Evolutionary conservation across 2,113 vertebrate species (phyloP), one percentile per base, ranked within the genome.

Genomic region (Anoura caudifer): DNA sequence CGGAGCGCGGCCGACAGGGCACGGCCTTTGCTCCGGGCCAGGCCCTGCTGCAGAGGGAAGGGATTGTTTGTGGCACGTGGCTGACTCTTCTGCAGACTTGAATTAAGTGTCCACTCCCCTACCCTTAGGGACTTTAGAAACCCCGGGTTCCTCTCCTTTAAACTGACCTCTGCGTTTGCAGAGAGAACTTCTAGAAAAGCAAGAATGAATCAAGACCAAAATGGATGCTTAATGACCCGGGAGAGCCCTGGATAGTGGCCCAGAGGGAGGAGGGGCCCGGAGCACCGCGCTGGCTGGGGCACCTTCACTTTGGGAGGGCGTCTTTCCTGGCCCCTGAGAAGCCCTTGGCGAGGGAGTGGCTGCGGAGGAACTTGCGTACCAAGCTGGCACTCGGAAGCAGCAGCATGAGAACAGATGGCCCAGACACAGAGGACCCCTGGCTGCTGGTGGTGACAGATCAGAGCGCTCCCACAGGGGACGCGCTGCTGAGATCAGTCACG

Each of bases 11-110:
- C 41, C 1, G 3, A 6, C 16, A 15, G 59, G 26, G 81, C 8
- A 19, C 0, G 63, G 70, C 43, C 83, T 93, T 6, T n/a, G 28
- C 82, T 20, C 1, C 1, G 56, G 20, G 38, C 88, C 50, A 0
- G 19, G 79, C 12, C 36, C 41, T 26, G 19, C 16, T 2, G 15
- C 70, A 19, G 2, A 47, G 0, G 7, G 15, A 45, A 16, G 36
- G 38, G 3, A 17, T 17, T 2, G 24, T 9, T 3, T 26, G 54
- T 0, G 22, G 87, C 56, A 4, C 0, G 3, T 0, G 20, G 75
- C 52, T 50, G 13, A 12, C 43, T 86, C 5, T 38, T 36, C 33
- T 38, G 54, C n/a, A 87, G 56, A 83, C 50, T 52, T 36, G 59
- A 52, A 63, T 22, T 26, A 72, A 31, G 19, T 31, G 80, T 14